Evolutionary conservation across 2,888 invertebrate species (phyloP), one percentile per base, ranked within the genome.

Genomic region (Pardosa pseudoannulata): DNA sequence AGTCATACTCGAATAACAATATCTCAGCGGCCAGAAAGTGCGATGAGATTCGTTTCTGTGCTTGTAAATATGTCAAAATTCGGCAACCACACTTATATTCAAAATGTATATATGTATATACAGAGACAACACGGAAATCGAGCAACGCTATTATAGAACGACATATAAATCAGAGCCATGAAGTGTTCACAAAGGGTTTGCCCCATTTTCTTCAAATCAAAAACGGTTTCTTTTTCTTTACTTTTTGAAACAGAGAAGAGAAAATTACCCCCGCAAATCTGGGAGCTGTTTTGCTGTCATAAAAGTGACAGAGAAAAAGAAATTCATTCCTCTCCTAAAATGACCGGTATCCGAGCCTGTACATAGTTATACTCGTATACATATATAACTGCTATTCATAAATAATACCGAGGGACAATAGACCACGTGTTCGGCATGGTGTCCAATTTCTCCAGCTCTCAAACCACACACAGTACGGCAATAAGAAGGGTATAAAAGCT

Each of bases 231-330:
- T 16, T 23, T 23, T 19, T 23, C 16, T 56, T 56, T 23, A 23
- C 23, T 56, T 56, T 23, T 11, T 5, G 23, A 56, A 56, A 56
- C 19, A 11, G 67, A 41, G 13, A 79, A 39, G 31, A 56, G 78
- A 78, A 83, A 83, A 83, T 78, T 67, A 78, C 32, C 50, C 76
- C 67, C 41, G 46, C 67, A 27, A 29, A 6, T 28, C 32, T 70
- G 19, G 65, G 62, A 76, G 78, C 78, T 83, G 83, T 83, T 83
- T 76, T 83, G 83, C 72, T 73, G 83, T 67, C 83, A 78, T 83
- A 83, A 83, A 78, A 73, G 83, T 70, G 76, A 83, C 78, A 83
- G 83, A 78, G 78, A 83, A 83, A 67, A n/a, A n/a, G 65, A 23
- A 72, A 83, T 65, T 82, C 71, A 75, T 83, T 31, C 56, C 70